Conservation (phyloP, 2,797 vertebrate genomes). For the Heteromormyrus szaboi region DNA sequence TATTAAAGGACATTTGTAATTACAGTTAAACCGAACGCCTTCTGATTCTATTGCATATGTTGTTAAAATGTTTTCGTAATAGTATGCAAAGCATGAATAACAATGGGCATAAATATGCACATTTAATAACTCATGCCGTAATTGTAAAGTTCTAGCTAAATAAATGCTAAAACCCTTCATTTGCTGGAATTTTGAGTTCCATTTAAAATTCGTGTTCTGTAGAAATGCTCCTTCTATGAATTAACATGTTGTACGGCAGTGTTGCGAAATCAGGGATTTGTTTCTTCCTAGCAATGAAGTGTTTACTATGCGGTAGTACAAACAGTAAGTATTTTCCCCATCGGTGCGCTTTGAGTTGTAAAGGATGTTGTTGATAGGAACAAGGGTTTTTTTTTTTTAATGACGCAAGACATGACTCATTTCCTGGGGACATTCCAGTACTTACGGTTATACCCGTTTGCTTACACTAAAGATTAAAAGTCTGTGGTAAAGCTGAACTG, state of each 20-base stretch:
- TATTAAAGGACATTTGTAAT: not conserved
- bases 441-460: not conserved
- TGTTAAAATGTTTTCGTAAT: not conserved
- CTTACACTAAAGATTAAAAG: not conserved
- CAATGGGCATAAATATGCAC: not conserved
- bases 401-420: not conserved
- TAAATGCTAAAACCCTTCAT: not conserved
- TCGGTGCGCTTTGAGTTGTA: not conserved
- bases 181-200: not conserved
- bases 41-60: not conserved
- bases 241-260: not conserved
- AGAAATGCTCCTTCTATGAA: not conserved
- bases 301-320: conserved; percentile 1
- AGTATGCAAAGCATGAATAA: not conserved
- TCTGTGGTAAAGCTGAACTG: not conserved
- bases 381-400: not conserved
- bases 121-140: not conserved
- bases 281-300: not conserved
- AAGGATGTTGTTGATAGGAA: not conserved
- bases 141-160: not conserved
- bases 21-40: not conserved
- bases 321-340: not conserved
- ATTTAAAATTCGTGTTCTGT: not conserved
- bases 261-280: not conserved
- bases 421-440: conserved; percentile 7